Base-by-base conservation (phyloP, 64 coral and sea anemone genomes). In the Acropora tenuis region DNA sequence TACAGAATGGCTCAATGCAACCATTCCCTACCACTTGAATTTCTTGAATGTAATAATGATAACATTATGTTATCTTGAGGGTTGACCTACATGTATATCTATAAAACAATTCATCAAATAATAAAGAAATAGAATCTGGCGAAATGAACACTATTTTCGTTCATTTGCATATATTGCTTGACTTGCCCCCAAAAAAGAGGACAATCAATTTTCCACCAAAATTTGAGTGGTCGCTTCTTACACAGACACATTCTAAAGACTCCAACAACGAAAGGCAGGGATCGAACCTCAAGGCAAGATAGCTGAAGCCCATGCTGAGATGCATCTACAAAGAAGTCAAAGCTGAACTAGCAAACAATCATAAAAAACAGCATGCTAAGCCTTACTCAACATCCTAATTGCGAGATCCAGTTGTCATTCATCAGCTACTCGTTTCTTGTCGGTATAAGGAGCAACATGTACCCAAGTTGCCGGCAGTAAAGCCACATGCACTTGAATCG, bases 191-290 rank as follows among this genome's bases (percentile, higher is more conserved):
- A 30, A 30, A 30, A 30, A 30, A 30, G 30, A 30, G 30, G 30
- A 30, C 30, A 30, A 30, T 30, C 30, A 30, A 30, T 30, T 30
- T 30, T 30, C 30, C 30, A 30, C 30, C 30, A 30, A 30, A 30
- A 30, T 30, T 30, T 30, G 30, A 30, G 30, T 30, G 30, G 30
- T 30, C 30, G 30, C 30, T 30, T 30, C 30, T 30, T 30, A 30
- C 30, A 30, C 30, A 30, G 30, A 30, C 30, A 30, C 30, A 30
- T 30, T 30, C 30, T 30, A 30, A 67, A 67, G 19, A 71, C 67
- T 71, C 19, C 67, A 82, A 48, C 79, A 82, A 40, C 48, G 41
- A 40, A 82, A 82, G 79, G 20, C 79, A 53, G 50, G 60, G 48
- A 19, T 82, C 10, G 11, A 82, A 57, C 47, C 60, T 55, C 79